These are phyloP conservation scores for Macaca mulatta DNA, from an alignment of 2,113 vertebrate genomes.

Conservation along the genomic window DNA sequence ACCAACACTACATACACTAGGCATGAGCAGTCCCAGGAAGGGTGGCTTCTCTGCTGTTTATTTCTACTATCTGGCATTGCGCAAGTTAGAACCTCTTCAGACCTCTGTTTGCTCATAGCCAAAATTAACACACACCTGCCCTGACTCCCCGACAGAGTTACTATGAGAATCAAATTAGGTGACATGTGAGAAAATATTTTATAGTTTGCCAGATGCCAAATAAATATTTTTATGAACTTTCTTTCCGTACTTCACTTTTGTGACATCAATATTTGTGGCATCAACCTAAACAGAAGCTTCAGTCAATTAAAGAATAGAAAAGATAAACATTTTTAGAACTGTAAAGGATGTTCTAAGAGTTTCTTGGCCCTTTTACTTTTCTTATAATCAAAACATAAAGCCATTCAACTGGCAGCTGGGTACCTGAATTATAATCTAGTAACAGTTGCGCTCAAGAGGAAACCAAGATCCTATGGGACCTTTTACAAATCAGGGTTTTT, in stretches of 20 bases:
- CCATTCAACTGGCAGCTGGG: background rate
- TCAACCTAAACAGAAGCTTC: background rate
- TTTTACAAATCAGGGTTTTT: background rate
- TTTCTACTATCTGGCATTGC: background rate
- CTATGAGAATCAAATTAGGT: background rate
- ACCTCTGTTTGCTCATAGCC: background rate
- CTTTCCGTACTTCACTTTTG: background rate
- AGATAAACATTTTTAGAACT: background rate
- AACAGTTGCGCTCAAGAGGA: background rate
- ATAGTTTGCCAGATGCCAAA: background rate
- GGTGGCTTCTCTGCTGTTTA: background rate
- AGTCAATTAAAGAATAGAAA: background rate
- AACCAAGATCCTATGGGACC: background rate
- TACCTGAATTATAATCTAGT: background rate
- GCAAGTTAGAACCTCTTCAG: background rate
- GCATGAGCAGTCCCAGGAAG: background rate
- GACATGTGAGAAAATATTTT: background rate
- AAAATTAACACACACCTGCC: background rate
- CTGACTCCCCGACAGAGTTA: background rate
- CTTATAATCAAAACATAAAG: background rate
- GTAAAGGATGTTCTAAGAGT: background rate
- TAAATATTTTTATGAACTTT: background rate
- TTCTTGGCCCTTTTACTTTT: background rate
- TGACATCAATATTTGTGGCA: background rate
- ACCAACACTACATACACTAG: background rate